phyloP scores from a whole-genome alignment of 1,140 invertebrate genomes.

The Linepithema humile region DNA sequence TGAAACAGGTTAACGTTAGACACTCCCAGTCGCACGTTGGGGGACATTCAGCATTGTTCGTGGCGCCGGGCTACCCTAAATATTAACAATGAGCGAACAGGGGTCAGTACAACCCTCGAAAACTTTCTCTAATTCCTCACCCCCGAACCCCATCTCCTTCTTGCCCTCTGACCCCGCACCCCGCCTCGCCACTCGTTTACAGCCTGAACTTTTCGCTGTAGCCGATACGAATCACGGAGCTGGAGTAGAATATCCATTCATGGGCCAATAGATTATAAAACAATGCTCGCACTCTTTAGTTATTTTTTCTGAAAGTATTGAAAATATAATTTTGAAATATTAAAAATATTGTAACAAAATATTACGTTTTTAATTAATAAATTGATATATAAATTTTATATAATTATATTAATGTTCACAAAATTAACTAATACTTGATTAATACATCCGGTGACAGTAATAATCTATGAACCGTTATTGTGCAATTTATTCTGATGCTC shows the following conservation, averaged over 20 bases:
- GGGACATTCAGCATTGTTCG: slow-evolving; percentile 77
- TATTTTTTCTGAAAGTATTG: not conserved
- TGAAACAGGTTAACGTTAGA: slow-evolving; percentile 79
- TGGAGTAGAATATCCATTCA: slow-evolving; percentile 40
- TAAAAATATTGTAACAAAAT: too few relatives aligned
- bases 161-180: slow-evolving; percentile 7
- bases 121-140: slow-evolving; percentile 65
- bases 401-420: not conserved
- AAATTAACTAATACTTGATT: slow-evolving; percentile 7
- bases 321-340: not conserved
- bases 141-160: slow-evolving; percentile 29
- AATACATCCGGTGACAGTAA: not conserved
- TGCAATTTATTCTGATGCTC: not conserved
- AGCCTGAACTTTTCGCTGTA: not conserved
- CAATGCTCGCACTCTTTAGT: not conserved
- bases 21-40: slow-evolving; percentile 70
- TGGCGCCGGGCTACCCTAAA: slow-evolving; percentile 80
- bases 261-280: not conserved
- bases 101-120: slow-evolving; percentile 78
- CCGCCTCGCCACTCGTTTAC: slow-evolving; percentile 13
- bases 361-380: too few relatives aligned
- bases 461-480: not conserved
- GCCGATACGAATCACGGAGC: not conserved
- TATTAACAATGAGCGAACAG: slow-evolving; percentile 82
- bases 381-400: too few relatives aligned